Conservation (phyloP, 2,113 vertebrate species). For the Accipiter virgatus region DNA sequence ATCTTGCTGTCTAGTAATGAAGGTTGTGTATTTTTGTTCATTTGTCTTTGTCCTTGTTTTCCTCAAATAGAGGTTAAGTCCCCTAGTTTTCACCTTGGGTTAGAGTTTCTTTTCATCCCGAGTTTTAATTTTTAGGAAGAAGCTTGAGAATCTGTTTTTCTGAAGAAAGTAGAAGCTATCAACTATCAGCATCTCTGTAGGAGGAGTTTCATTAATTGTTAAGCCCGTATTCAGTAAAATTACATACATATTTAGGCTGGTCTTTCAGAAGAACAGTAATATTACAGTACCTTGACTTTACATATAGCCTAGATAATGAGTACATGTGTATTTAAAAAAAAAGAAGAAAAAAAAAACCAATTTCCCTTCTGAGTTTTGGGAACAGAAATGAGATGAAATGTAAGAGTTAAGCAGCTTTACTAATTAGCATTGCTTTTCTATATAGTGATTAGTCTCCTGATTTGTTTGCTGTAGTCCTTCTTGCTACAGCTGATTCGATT, state of each 20-base stretch:
- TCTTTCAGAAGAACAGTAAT: not conserved
- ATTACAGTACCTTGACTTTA: not conserved
- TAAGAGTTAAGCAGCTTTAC: not conserved
- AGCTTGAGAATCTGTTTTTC: not conserved
- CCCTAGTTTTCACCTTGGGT: not conserved
- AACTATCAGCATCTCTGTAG: not conserved
- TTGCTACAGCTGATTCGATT: not conserved
- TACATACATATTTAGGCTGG: not conserved
- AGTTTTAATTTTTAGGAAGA: not conserved
- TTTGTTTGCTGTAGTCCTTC: not conserved
- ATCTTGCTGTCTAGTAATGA: not conserved
- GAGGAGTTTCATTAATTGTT: not conserved
- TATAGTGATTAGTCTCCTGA: not conserved
- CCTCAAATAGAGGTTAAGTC: not conserved
- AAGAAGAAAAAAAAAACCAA: not conserved
- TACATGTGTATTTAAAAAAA: not conserved
- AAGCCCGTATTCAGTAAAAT: not conserved
- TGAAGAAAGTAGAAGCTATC: not conserved
- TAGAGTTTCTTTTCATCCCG: not conserved
- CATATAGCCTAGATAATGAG: not conserved
- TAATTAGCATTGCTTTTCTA: not conserved
- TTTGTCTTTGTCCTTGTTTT: not conserved
- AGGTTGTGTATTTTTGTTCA: not conserved
- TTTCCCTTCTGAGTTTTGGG: not conserved
- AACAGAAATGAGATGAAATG: not conserved